Evolutionary conservation across 2,113 vertebrate species (phyloP), one percentile per base, ranked within the genome.

Genomic region (Oryctolagus cuniculus): DNA sequence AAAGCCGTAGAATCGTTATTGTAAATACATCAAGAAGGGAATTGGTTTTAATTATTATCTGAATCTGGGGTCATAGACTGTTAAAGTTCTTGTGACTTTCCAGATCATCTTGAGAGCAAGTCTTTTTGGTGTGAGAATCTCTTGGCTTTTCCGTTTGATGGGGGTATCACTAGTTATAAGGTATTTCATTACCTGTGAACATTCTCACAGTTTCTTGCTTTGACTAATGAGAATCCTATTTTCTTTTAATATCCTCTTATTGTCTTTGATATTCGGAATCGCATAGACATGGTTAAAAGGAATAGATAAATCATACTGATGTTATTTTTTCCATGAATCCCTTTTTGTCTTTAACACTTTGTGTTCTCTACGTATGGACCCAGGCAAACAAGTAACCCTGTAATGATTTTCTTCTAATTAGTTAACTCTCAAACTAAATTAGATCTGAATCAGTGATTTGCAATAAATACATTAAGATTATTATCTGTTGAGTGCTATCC

Each of bases 361-460:
- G 29, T 44, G 16, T 75, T 83, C 55, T 74, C 82, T 75, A 80
- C 38, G 21, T 73, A 24, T 5, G 77, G 64, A 73, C 69, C 1
- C 51, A 86, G 7, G 67, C 77, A 38, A 94, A 84, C 27, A 88
- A 88, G 55, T 75, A 16, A 83, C 58, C 24, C 69, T 89, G 21
- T 89, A 78, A 93, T n/a, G 29, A 38, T 82, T 81, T 90, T 82
- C 44, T 63, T 90, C 49, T 87, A 91, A 91, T 91, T 91, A 95
- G 89, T 86, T 89, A 87, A 80, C 44, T 93, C 74, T 90, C 34
- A 80, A 83, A 67, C 66, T 91, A 91, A 94, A 95, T 97, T 94
- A 93, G 44, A 25, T 87, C 74, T 94, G 72, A 96, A 84, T 93
- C 85, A 94, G 90, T 73, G 82, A 74, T 88, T 61, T 86, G 55